Percentiles rank a stretch among this genome's conserved stretches.
Conservation (phyloP, 2,888 invertebrate species). For the Cabera pusaria region DNA sequence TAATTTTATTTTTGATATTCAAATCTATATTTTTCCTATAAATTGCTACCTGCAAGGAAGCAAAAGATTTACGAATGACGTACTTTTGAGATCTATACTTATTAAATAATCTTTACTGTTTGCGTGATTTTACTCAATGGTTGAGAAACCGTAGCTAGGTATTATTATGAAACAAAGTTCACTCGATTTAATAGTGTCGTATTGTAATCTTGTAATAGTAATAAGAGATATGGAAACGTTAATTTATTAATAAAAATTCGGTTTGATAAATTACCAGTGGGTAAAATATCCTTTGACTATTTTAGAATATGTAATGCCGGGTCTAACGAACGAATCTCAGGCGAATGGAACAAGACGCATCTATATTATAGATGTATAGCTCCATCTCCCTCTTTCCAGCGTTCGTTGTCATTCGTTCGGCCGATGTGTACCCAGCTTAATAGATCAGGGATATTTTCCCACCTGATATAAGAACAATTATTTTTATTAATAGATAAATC, state of each 20-base stretch:
- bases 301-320: too few species aligned
- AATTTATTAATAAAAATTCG: constrained; percentile 26
- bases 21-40: constrained; percentile 75
- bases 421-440: too few species aligned
- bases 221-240: constrained; percentile 16
- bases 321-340: too few species aligned
- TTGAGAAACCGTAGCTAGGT: constrained; percentile 52
- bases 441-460: too few species aligned
- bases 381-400: too few species aligned
- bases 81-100: constrained; percentile 73
- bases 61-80: constrained; percentile 54
- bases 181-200: constrained; percentile 45
- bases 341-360: too few species aligned
- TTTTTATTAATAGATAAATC: constrained; percentile 27
- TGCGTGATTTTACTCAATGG: constrained; percentile 63
- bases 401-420: too few species aligned
- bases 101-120: constrained; percentile 59
- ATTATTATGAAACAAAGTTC: constrained; percentile 43
- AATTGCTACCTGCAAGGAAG: constrained; percentile 69
- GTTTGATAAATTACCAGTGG: constrained; percentile 8
- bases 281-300: too few species aligned
- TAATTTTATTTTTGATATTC: constrained; percentile 80
- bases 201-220: constrained; percentile 23
- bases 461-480: constrained; percentile 8
- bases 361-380: too few species aligned